Base-by-base conservation (phyloP, 2,113 vertebrate genomes). In the Bostrychus sinensis region DNA sequence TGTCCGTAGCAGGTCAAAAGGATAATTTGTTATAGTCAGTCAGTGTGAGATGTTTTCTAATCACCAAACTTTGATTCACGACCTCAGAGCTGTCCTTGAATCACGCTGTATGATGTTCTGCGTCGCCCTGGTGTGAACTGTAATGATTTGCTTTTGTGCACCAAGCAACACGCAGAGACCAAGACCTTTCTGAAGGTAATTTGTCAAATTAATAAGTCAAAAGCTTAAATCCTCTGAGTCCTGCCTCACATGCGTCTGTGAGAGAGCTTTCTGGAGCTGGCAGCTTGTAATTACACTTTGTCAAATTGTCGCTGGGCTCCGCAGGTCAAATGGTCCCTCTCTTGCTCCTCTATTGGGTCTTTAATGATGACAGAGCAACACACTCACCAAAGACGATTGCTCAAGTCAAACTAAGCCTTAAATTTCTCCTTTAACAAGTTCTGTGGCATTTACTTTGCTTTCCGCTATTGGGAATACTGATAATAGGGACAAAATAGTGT, bases 151-250 rank as follows among this genome's bases (percentile, higher is more conserved):
- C 42, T 72, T n/a, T 13, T 42, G 4, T 22, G 13, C 37, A 55
- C 8, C 57, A 56, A 56, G 38, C 54, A 57, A 62, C 43, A 66
- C 57, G 38, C 48, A 45, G 72, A 43, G 81, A 73, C 55, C 68
- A 45, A 51, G 57, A 70, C 71, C 66, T 69, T 45, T 48, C 59
- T 60, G 30, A 71, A 75, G 75, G 74, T 72, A 60, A 88, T 88
- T 75, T 84, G 68, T 86, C 84, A 83, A 70, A 19, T 84, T 75
- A 63, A 73, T 76, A 71, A 80, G 72, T 75, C 81, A 81, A 71
- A 70, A 61, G 74, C 66, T 79, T 76, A 55, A 81, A 86, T 28
- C 86, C 82, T 75, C 56, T 73, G 80, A 70, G 72, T 17, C 41
- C 50, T 78, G 50, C 76, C 81, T 82, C 70, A 70, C 50, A 42